phyloP scores from a whole-genome alignment of 2,888 invertebrate species.

The Brachyptera putata region DNA sequence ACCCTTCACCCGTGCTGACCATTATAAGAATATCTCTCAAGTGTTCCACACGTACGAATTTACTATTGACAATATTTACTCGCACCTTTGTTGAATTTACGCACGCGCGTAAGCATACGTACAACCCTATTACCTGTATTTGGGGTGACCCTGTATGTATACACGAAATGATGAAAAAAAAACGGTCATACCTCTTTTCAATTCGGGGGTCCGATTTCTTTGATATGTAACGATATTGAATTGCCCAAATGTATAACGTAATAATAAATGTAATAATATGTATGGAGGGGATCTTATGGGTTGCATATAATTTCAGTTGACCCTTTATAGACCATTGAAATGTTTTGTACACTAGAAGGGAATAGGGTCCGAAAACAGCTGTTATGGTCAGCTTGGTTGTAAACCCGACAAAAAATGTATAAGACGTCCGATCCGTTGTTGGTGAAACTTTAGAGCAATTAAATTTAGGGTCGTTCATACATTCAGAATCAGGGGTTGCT shows the following conservation, averaged over 20 bases:
- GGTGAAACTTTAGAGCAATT: conserved; percentile 12
- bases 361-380: conserved; percentile 14
- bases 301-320: neutral
- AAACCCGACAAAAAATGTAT: conserved; percentile 7
- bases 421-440: conserved; percentile 16
- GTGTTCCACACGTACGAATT: neutral
- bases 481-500: neutral
- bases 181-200: conserved; percentile 20
- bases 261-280: too few relatives aligned
- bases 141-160: conserved; percentile 15
- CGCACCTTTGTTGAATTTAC: too few relatives aligned
- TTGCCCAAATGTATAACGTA: conserved; percentile 21
- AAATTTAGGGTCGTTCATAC: neutral
- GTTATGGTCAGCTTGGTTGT: conserved; percentile 20
- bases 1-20: conserved; percentile 1
- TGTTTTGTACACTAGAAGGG: conserved; percentile 11
- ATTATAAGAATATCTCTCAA: neutral
- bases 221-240: conserved; percentile 18
- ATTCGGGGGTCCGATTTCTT: conserved; percentile 10
- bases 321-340: conserved; percentile 1
- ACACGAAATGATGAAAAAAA: conserved; percentile 13
- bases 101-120: conserved; percentile 16
- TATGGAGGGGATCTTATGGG: conserved; percentile 10
- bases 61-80: neutral
- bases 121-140: neutral